These are phyloP conservation scores for Scaptomyza flava DNA, from an alignment of 2,888 invertebrate species.

Conservation along the genomic window DNA sequence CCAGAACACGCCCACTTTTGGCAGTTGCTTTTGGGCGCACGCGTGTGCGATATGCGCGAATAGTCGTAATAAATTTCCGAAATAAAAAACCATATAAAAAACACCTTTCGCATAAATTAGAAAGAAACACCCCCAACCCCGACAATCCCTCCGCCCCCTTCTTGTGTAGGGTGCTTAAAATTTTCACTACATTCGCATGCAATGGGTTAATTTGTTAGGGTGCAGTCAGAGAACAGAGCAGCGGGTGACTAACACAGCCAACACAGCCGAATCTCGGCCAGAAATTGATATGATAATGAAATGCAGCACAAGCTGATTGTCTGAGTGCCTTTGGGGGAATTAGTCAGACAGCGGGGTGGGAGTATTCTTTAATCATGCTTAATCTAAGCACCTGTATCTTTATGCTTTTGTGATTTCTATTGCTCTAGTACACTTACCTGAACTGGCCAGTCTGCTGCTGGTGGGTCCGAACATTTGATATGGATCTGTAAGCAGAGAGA, in stretches of 20 bases:
- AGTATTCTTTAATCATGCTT: constrained; percentile 41
- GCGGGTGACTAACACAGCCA: constrained; percentile 61
- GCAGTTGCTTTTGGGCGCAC: constrained; percentile 31
- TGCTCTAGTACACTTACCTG: constrained; percentile 88
- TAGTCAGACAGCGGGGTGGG: not conserved
- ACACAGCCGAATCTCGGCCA: constrained; percentile 65
- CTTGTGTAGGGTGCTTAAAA: not conserved
- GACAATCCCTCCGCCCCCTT: too few relatives aligned
- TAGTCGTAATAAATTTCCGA: constrained; percentile 63
- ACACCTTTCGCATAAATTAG: constrained; percentile 78
- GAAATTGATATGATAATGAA: constrained; percentile 81
- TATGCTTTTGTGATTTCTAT: constrained; percentile 71
- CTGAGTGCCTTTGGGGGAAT: not conserved
- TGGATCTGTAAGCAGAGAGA: constrained; percentile 90
- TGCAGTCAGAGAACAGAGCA: constrained; percentile 30
- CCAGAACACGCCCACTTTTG: constrained; percentile 57
- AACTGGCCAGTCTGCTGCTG: constrained; percentile 97
- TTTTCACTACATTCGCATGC: constrained; percentile 52
- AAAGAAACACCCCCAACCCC: constrained; percentile 46
- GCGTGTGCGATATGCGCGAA: constrained; percentile 42
- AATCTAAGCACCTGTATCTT: constrained; percentile 83
- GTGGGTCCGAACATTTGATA: constrained; percentile 99
- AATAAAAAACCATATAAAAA: too few relatives aligned
- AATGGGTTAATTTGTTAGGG: constrained; percentile 75
- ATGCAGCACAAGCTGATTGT: constrained; percentile 37